Evolutionary conservation across 1,140 invertebrate genomes (phyloP).

Genomic region (Brachionus sp.): DNA sequence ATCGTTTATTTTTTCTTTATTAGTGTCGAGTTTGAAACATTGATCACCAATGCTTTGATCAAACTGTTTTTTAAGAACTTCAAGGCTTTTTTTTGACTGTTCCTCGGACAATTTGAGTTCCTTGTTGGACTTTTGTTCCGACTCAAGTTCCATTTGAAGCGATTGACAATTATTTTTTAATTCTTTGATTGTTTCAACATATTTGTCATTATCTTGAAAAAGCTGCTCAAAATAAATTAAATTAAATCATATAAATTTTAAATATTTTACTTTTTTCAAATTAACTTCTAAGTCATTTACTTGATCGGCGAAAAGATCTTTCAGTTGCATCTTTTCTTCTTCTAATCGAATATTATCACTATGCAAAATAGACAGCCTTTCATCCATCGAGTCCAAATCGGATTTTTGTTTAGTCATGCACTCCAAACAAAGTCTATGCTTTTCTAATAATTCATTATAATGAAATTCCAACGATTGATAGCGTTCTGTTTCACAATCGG

Average conservation of each 20-base stretch:
- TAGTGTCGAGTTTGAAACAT: conserved; percentile 1
- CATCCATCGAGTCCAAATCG: not conserved
- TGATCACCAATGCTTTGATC: conserved; percentile 2
- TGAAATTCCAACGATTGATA: conserved; percentile 40
- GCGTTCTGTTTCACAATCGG: not conserved
- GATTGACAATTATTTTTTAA: not conserved
- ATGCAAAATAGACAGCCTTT: not conserved
- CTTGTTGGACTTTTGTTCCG: not conserved
- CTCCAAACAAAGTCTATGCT: conserved; percentile 40
- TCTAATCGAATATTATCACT: not conserved
- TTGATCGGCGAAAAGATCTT: conserved; percentile 10
- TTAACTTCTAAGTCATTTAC: conserved; percentile 21
- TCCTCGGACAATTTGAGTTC: conserved; percentile 1
- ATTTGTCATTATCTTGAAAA: conserved; percentile 21
- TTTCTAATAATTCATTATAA: conserved; percentile 41
- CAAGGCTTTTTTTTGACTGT: not conserved
- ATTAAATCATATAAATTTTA: not conserved
- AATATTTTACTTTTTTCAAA: conserved; percentile 3
- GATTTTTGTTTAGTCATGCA: conserved; percentile 33
- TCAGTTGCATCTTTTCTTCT: not conserved
- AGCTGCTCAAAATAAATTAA: not conserved
- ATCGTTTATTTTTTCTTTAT: conserved; percentile 1
- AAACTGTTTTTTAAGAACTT: conserved; percentile 17
- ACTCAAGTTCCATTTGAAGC: not conserved
- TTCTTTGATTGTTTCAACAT: conserved; percentile 6